phyloP scores from a whole-genome alignment of 2,888 invertebrate genomes.

The Allolobophora icterica region DNA sequence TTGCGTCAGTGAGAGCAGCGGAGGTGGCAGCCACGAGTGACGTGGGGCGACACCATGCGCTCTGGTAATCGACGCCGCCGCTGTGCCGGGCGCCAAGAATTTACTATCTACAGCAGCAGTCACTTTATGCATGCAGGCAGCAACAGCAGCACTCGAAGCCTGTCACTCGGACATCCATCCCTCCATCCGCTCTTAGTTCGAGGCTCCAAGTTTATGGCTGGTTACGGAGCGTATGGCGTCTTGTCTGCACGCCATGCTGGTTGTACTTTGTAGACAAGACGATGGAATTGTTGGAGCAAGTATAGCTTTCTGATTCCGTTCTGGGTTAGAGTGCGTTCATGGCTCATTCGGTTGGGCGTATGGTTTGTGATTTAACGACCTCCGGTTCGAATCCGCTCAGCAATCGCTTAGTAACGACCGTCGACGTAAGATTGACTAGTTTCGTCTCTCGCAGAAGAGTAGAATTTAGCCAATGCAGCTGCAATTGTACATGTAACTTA shows the following conservation, averaged over 20 bases:
- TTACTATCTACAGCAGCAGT: neutral
- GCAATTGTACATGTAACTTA: no score
- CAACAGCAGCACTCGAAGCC: neutral
- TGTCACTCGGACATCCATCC: neutral
- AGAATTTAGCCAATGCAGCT: neutral
- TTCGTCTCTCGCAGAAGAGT: neutral
- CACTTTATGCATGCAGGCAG: neutral
- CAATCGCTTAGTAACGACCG: neutral
- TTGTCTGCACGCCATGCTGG: neutral
- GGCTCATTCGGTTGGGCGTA: neutral
- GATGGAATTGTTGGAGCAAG: neutral
- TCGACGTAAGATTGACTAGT: neutral
- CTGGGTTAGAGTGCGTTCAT: no score
- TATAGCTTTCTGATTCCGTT: neutral
- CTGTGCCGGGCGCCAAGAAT: neutral
- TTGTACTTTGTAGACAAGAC: neutral
- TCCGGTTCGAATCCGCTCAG: neutral
- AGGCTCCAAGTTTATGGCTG: neutral
- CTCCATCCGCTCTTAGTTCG: neutral
- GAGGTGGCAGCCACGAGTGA: neutral
- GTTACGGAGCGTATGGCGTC: neutral
- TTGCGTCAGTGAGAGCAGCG: neutral
- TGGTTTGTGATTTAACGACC: neutral
- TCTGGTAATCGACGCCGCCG: neutral
- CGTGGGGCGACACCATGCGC: neutral